These are phyloP conservation scores for Triplophysa bombifrons DNA, from an alignment of 2,797 vertebrate genomes.

Conservation along the genomic window DNA sequence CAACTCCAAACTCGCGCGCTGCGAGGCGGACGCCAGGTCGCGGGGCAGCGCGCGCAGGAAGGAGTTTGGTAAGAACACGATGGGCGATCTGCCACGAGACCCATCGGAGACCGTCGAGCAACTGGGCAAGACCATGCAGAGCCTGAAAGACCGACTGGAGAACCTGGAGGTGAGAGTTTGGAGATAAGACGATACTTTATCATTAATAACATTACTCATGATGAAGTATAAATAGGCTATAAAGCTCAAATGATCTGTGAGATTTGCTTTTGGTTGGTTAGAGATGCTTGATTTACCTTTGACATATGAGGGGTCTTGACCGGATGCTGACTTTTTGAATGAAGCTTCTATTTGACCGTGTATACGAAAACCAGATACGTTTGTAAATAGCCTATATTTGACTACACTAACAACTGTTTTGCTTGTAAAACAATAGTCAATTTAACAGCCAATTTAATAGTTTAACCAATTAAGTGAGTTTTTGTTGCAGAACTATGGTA, in stretches of 20 bases:
- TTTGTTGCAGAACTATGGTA: too few species aligned
- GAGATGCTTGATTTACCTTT: neutral
- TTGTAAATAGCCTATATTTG: too few species aligned
- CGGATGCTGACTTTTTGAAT: too few species aligned
- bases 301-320: neutral
- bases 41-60: conserved; percentile 81
- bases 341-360: too few species aligned
- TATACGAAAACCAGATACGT: too few species aligned
- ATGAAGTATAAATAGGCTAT: neutral
- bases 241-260: conserved; percentile 8
- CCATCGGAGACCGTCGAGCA: conserved; percentile 89
- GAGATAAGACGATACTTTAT: neutral
- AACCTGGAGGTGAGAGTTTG: conserved; percentile 86
- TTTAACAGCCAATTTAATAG: too few species aligned
- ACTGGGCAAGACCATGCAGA: conserved; percentile 94
- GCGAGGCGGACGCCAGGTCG: conserved; percentile 81
- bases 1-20: conserved; percentile 90
- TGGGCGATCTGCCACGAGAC: conserved; percentile 95
- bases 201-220: neutral
- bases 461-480: too few species aligned
- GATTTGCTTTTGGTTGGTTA: neutral
- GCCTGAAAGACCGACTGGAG: conserved; percentile 91
- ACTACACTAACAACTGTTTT: too few species aligned
- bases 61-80: conserved; percentile 85
- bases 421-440: too few species aligned